Evolutionary conservation across 2,888 invertebrate species (phyloP).

Genomic region (Hypercompe scribonia): DNA sequence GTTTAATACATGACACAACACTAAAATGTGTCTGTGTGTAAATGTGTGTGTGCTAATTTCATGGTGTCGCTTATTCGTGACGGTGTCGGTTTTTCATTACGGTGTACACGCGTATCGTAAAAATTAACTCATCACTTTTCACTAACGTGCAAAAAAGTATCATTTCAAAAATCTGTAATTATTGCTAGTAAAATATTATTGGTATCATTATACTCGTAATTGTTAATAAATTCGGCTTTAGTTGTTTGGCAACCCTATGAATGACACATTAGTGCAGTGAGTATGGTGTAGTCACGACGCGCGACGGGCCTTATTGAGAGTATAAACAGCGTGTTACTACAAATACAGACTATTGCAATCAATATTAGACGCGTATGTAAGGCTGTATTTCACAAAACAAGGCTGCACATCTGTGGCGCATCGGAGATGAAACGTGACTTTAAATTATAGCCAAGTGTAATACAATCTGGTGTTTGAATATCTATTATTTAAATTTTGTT

Average conservation of each 20-base stretch:
- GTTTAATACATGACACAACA: no score
- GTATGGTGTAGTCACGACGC: conserved; percentile 49
- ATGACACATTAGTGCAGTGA: conserved; percentile 49
- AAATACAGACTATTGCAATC: conserved; percentile 38
- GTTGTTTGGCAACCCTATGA: conserved; percentile 34
- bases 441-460: neutral
- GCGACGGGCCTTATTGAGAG: conserved; percentile 45
- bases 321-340: conserved; percentile 50
- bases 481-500: neutral
- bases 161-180: no score
- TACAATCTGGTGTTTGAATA: neutral
- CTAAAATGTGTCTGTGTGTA: no score
- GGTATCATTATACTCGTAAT: neutral
- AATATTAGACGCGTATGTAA: conserved; percentile 39
- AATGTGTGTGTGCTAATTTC: no score
- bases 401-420: conserved; percentile 14
- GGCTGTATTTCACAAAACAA: neutral
- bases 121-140: no score
- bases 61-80: no score
- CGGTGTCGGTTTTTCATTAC: no score
- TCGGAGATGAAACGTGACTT: conserved; percentile 11
- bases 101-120: no score
- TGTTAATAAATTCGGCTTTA: neutral
- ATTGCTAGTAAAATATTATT: no score
- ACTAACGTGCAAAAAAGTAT: no score